Evolutionary conservation across 1,140 invertebrate genomes (phyloP).

Genomic region (Meloidogyne exigua): DNA sequence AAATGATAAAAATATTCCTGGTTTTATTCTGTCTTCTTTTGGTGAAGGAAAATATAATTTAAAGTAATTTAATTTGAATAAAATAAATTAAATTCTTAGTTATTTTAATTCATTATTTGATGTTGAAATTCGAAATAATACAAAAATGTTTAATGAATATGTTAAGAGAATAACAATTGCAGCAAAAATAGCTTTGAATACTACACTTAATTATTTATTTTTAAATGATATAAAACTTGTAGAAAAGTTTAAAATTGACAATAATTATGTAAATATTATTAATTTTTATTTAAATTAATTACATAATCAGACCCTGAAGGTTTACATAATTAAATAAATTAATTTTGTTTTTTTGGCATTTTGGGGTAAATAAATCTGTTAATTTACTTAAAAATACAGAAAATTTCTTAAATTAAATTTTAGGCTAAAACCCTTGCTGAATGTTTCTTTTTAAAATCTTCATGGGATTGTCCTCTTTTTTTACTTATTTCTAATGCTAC

Average conservation of each 20-base stretch:
- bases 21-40: constrained; percentile 44
- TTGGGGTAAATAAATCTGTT: too few species aligned
- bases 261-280: constrained; percentile 29
- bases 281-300: background rate
- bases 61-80: constrained; percentile 29
- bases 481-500: constrained; percentile 21
- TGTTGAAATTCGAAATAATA: constrained; percentile 17
- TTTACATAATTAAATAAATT: too few species aligned
- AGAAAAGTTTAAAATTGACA: constrained; percentile 24
- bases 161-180: constrained; percentile 34
- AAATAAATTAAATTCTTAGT: constrained; percentile 16
- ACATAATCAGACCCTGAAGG: too few species aligned
- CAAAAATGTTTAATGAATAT: background rate
- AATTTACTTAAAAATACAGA: background rate
- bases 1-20: constrained; percentile 30
- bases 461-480: constrained; percentile 45
- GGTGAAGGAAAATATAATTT: constrained; percentile 30
- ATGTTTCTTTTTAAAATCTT: constrained; percentile 32
- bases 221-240: background rate
- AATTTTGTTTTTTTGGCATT: too few species aligned
- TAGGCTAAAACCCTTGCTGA: constrained; percentile 34
- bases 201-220: constrained; percentile 35
- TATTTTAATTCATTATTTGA: constrained; percentile 35
- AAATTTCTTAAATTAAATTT: constrained; percentile 14
- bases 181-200: constrained; percentile 29